Evolutionary conservation across 2,113 vertebrate genomes (phyloP).

Genomic region (Hucho hucho): DNA sequence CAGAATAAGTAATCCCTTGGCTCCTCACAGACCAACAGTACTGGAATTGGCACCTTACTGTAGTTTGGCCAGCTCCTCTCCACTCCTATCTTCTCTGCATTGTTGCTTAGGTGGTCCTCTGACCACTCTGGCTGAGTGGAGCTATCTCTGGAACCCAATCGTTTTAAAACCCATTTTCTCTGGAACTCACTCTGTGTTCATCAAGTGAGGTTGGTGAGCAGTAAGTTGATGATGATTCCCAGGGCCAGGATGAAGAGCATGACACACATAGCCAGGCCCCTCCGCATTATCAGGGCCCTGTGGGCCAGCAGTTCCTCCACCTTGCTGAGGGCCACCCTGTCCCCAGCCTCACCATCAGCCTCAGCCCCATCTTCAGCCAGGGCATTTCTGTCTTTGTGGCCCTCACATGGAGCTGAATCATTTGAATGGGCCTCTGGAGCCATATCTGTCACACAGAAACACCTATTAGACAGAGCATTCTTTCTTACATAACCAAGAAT

Average conservation of each 20-base stretch:
- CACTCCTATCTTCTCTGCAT: background rate
- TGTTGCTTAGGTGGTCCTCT: background rate
- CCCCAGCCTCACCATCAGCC: background rate
- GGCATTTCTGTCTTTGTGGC: constrained; percentile 18
- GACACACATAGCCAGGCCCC: constrained; percentile 52
- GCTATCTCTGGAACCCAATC: background rate
- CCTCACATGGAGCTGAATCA: background rate
- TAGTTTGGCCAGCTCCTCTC: background rate
- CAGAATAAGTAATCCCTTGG: background rate
- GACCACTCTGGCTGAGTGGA: background rate
- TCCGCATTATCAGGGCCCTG: constrained; percentile 48
- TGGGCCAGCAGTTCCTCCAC: constrained; percentile 4
- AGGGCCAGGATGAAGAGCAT: constrained; percentile 63
- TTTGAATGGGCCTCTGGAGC: constrained; percentile 18
- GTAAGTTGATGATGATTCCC: constrained; percentile 55
- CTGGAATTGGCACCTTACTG: background rate
- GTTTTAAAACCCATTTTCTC: background rate
- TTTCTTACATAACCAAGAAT: background rate
- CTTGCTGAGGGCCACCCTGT: background rate
- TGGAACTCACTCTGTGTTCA: constrained; percentile 27
- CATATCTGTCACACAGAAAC: background rate
- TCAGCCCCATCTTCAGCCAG: constrained; percentile 8
- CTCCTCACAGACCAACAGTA: background rate
- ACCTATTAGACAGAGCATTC: background rate
- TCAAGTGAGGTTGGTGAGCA: constrained; percentile 43